Conservation (phyloP, 1,140 invertebrate species). For the Vanessa atalanta region DNA sequence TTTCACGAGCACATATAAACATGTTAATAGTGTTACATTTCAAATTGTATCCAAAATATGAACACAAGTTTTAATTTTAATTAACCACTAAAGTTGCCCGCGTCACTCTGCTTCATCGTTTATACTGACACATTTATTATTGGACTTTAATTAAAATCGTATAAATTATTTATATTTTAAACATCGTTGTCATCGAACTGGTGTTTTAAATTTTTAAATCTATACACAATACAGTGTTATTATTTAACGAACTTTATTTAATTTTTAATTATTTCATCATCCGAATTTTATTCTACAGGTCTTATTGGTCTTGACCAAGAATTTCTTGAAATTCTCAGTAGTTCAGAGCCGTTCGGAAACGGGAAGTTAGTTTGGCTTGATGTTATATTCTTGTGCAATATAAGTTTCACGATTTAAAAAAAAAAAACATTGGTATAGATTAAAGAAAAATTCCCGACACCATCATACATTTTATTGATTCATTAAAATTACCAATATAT, state of each 20-base stretch:
- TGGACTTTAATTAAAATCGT: constrained; percentile 47
- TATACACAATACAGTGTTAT: too few species aligned
- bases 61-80: constrained; percentile 6
- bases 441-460: too few species aligned
- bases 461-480: too few species aligned
- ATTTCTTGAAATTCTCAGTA: too few species aligned
- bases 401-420: too few species aligned
- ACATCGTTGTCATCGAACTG: constrained; percentile 13
- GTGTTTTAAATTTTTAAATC: not conserved
- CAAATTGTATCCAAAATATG: constrained; percentile 11
- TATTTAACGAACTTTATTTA: not conserved
- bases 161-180: constrained; percentile 54
- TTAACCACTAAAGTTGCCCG: constrained; percentile 1
- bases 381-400: too few species aligned
- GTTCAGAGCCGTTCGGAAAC: too few species aligned
- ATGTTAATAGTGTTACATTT: constrained; percentile 12
- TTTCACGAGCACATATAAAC: constrained; percentile 36
- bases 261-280: not conserved
- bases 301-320: too few species aligned
- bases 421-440: too few species aligned
- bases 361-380: too few species aligned
- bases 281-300: too few species aligned
- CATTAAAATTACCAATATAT: too few species aligned
- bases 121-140: constrained; percentile 39
- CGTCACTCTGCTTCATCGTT: constrained; percentile 28